These are phyloP conservation scores for Scaptomyza hsui DNA, from an alignment of 1,140 invertebrate genomes.

Conservation along the genomic window DNA sequence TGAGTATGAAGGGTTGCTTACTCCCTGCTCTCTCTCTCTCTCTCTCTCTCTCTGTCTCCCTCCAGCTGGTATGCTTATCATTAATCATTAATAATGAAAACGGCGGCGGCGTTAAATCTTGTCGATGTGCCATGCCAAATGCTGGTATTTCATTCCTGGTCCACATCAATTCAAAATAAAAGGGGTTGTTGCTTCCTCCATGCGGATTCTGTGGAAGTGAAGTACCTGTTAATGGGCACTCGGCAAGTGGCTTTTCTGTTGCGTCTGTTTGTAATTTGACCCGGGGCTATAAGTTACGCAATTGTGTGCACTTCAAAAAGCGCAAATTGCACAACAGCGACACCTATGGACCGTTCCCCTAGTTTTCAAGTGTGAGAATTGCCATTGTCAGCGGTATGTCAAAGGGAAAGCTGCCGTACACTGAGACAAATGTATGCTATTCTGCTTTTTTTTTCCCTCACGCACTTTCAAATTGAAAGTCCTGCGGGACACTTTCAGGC, in stretches of 20 bases:
- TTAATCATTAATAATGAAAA: conserved; percentile 84
- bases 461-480: conserved; percentile 64
- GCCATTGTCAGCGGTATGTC: conserved; percentile 58
- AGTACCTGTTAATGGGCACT: conserved; percentile 83
- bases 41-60: too few relatives aligned
- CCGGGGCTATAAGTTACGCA: conserved; percentile 83
- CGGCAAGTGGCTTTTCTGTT: conserved; percentile 49
- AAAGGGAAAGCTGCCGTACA: conserved; percentile 2
- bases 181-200: conserved; percentile 21
- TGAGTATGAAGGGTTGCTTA: conserved; percentile 53
- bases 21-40: background rate
- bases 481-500: conserved; percentile 55
- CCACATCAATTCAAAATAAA: conserved; percentile 4
- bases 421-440: background rate
- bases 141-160: conserved; percentile 76
- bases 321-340: conserved; percentile 75
- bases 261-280: conserved; percentile 75
- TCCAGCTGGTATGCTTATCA: conserved; percentile 67
- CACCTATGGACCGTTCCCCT: conserved; percentile 25
- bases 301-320: conserved; percentile 75
- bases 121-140: conserved; percentile 80
- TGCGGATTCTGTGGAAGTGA: conserved; percentile 37
- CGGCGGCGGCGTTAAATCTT: conserved; percentile 79
- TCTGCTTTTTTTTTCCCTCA: conserved; percentile 19
- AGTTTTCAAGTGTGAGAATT: conserved; percentile 32